Conservation (phyloP, 1,140 invertebrate species). For the Pseudomyrmex dendroicus region DNA sequence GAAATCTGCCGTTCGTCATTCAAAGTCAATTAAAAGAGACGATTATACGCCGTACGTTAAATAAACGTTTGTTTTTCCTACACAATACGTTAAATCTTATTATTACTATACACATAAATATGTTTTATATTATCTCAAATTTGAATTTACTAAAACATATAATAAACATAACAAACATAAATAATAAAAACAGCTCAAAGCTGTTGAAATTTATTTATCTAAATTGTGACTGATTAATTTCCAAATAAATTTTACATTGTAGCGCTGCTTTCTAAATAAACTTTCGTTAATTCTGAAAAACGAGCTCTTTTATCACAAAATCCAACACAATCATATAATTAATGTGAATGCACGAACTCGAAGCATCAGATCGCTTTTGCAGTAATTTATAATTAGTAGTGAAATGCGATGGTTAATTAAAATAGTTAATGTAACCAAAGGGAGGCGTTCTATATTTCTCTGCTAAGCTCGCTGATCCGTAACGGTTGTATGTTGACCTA, state of each 20-base stretch:
- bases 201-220: no score
- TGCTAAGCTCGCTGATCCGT: slow-evolving; percentile 37
- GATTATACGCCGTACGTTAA: background rate
- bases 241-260: no score
- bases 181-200: no score
- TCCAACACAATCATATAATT: no score
- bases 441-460: background rate
- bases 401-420: background rate
- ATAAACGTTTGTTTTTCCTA: background rate
- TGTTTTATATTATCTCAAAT: no score
- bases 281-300: no score
- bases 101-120: no score
- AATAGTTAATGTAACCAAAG: background rate
- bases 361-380: background rate
- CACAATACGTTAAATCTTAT: background rate
- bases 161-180: no score
- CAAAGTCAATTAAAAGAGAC: slow-evolving; percentile 42
- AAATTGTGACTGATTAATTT: no score
- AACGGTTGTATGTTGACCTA: slow-evolving; percentile 22
- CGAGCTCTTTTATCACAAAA: no score
- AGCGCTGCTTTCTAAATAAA: no score
- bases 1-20: background rate
- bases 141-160: no score
- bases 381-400: slow-evolving; percentile 11
- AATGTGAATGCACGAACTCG: background rate